These are phyloP conservation scores for Apamea monoglypha DNA, from an alignment of 2,888 invertebrate species.

Conservation along the genomic window DNA sequence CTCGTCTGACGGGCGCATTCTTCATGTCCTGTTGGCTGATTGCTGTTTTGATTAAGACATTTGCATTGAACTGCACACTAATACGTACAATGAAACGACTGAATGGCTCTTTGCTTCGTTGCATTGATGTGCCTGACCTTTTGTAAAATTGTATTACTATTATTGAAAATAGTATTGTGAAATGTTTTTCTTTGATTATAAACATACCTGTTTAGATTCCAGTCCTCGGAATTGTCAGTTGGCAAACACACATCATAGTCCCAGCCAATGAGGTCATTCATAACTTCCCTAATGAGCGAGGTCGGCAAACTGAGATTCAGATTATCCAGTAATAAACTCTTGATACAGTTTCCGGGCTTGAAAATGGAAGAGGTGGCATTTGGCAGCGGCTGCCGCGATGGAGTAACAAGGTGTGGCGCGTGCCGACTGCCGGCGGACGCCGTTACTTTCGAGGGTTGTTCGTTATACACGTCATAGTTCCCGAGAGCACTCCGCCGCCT, in stretches of 20 bases:
- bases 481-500: slow-evolving; percentile 84
- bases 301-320: slow-evolving; percentile 49
- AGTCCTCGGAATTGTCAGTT: slow-evolving; percentile 51
- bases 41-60: slow-evolving; percentile 70
- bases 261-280: slow-evolving; percentile 60
- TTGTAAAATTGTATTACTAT: neutral
- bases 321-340: slow-evolving; percentile 57
- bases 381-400: slow-evolving; percentile 64
- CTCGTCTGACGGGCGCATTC: slow-evolving; percentile 77
- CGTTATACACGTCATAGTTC: slow-evolving; percentile 86
- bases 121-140: slow-evolving; percentile 6
- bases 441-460: slow-evolving; percentile 83
- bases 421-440: slow-evolving; percentile 78
- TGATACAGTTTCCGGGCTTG: slow-evolving; percentile 47
- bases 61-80: slow-evolving; percentile 40
- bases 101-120: slow-evolving; percentile 5
- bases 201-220: slow-evolving; percentile 39
- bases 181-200: slow-evolving; percentile 4
- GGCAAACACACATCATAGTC: slow-evolving; percentile 57
- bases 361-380: slow-evolving; percentile 59
- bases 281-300: slow-evolving; percentile 56
- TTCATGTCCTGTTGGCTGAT: slow-evolving; percentile 75
- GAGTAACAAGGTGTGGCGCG: slow-evolving; percentile 80
- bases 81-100: slow-evolving; percentile 25
- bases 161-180: slow-evolving; percentile 10